Evolutionary conservation across 2,113 vertebrate genomes (phyloP).

Genomic region (Saccopteryx leptura): DNA sequence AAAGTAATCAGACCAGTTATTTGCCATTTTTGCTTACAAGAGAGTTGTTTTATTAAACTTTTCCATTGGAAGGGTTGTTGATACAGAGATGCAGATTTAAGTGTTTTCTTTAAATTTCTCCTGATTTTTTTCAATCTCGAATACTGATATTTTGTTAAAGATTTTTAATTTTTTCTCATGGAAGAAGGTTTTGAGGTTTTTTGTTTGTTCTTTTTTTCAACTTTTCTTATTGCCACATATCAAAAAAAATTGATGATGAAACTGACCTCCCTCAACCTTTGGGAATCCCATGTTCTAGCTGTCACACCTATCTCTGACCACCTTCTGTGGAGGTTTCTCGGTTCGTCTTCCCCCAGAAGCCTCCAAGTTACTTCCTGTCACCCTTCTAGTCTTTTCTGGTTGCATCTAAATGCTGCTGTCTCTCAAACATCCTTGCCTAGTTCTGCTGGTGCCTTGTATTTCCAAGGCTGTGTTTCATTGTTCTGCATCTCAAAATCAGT

Average conservation of each 20-base stretch:
- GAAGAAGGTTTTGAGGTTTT: background rate
- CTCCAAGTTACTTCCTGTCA: background rate
- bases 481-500: background rate
- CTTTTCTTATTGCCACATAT: background rate
- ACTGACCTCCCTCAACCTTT: rapidly evolving
- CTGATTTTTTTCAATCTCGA: background rate
- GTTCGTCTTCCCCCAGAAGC: too few relatives aligned
- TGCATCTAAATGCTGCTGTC: background rate
- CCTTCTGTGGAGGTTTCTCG: background rate
- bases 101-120: background rate
- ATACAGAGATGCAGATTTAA: background rate
- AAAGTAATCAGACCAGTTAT: background rate
- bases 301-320: rapidly evolving
- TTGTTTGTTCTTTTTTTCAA: background rate
- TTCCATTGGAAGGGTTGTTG: background rate
- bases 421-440: background rate
- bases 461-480: background rate
- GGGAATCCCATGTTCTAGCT: rapidly evolving
- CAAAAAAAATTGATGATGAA: background rate
- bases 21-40: slow-evolving; percentile 48
- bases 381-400: background rate
- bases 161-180: background rate
- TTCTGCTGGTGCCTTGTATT: background rate
- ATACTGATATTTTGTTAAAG: background rate
- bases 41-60: background rate